Conservation (phyloP, 2,797 vertebrate species). For the Sebastes kiyomatsui region DNA sequence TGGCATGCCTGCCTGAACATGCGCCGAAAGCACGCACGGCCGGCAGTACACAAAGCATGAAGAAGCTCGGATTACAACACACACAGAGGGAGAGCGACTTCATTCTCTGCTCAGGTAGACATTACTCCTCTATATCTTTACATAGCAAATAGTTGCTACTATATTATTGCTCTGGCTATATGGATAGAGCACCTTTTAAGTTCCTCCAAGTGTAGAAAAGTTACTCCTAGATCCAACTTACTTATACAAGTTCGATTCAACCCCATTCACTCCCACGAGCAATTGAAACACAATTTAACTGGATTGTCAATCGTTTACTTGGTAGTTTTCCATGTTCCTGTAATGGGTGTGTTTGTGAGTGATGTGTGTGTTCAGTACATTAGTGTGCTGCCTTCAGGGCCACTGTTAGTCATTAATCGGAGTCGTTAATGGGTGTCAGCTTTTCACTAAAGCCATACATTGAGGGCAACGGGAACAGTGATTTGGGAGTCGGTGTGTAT, state of each 20-base stretch:
- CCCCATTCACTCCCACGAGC: background rate
- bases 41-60: background rate
- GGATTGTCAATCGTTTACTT: slow-evolving; percentile 52
- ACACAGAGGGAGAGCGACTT: background rate
- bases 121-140: background rate
- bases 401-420: slow-evolving; percentile 66
- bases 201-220: background rate
- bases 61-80: background rate
- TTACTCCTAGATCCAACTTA: background rate
- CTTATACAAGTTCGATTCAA: background rate
- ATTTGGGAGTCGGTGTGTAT: background rate
- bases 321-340: slow-evolving; percentile 58
- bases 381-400: slow-evolving; percentile 53
- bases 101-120: background rate
- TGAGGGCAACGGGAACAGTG: background rate
- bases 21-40: no score
- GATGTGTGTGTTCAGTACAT: slow-evolving; percentile 37
- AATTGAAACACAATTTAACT: slow-evolving; percentile 24
- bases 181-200: background rate
- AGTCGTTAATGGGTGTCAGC: slow-evolving; percentile 54
- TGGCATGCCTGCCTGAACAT: no score
- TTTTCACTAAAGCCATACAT: slow-evolving; percentile 12
- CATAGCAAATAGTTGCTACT: background rate
- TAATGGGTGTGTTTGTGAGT: slow-evolving; percentile 48
- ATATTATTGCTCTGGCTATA: background rate